Evolutionary conservation across 2,113 vertebrate genomes (phyloP).

Genomic region (Ivindomyrus marchei): DNA sequence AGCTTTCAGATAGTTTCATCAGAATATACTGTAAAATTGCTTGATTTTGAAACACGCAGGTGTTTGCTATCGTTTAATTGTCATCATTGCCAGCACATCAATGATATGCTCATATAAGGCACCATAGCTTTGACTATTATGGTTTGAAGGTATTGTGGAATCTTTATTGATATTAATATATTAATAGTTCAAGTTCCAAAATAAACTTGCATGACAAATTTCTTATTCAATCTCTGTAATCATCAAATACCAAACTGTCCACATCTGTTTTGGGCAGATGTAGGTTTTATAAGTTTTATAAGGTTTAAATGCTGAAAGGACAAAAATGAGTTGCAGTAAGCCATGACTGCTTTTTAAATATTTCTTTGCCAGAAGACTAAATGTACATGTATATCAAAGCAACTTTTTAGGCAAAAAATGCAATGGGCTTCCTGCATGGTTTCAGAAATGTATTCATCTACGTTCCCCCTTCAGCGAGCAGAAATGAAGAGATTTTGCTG

Average conservation of each 20-base stretch:
- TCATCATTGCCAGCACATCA: not conserved
- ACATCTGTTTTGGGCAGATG: not conserved
- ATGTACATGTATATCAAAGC: slow-evolving; percentile 66
- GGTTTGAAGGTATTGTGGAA: not conserved
- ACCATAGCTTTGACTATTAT: not conserved
- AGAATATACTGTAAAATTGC: not conserved
- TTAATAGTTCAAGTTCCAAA: slow-evolving; percentile 2
- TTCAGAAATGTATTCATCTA: slow-evolving; percentile 61
- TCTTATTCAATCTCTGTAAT: not conserved
- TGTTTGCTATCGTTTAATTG: not conserved
- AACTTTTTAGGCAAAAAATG: slow-evolving; percentile 57
- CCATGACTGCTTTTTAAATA: slow-evolving; percentile 58
- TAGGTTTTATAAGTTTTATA: slow-evolving; percentile 19
- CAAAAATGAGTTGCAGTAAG: slow-evolving; percentile 56
- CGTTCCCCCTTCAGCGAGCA: slow-evolving; percentile 32
- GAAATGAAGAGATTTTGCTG: slow-evolving; percentile 51
- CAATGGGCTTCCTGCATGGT: slow-evolving; percentile 66
- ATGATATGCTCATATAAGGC: not conserved
- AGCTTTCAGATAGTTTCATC: not conserved
- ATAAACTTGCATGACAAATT: slow-evolving; percentile 35
- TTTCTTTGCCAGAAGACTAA: slow-evolving; percentile 60
- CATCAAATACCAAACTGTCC: not conserved
- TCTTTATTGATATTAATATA: not conserved
- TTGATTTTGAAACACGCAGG: not conserved
- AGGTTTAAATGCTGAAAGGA: slow-evolving; percentile 56